These are phyloP conservation scores for Zenarchopterus dispar DNA, from an alignment of 2,797 vertebrate species.

Conservation along the genomic window DNA sequence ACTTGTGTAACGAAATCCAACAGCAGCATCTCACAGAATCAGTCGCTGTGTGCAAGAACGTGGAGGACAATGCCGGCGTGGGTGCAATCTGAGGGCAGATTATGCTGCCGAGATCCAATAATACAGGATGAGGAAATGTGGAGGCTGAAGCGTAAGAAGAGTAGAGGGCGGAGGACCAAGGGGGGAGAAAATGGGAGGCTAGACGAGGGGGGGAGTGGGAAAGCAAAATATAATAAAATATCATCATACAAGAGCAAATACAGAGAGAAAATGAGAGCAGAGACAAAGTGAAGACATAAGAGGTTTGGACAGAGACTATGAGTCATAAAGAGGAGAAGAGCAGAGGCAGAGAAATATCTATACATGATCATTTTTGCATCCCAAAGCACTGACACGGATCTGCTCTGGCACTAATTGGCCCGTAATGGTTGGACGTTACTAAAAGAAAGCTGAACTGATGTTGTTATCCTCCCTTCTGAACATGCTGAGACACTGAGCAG, in stretches of 20 bases:
- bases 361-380: slow-evolving; percentile 32
- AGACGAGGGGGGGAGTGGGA: slow-evolving; percentile 15
- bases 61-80: slow-evolving; percentile 12
- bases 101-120: slow-evolving; percentile 25
- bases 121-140: slow-evolving; percentile 12
- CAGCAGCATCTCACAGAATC: background rate
- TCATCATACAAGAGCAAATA: background rate
- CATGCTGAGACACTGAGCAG: slow-evolving; percentile 44
- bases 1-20: background rate
- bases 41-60: slow-evolving; percentile 12
- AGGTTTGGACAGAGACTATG: slow-evolving; percentile 14
- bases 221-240: slow-evolving; percentile 10
- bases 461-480: slow-evolving; percentile 48
- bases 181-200: slow-evolving; percentile 28
- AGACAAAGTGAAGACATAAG: slow-evolving; percentile 24
- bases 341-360: slow-evolving; percentile 3
- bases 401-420: slow-evolving; percentile 66
- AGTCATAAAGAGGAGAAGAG: slow-evolving; percentile 23
- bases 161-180: slow-evolving; percentile 20
- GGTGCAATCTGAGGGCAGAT: slow-evolving; percentile 33
- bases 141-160: slow-evolving; percentile 10
- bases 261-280: slow-evolving; percentile 5
- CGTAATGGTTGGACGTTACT: slow-evolving; percentile 47
- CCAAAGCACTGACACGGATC: slow-evolving; percentile 27
- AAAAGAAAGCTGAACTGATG: slow-evolving; percentile 15